These are phyloP conservation scores for Anser brachyrhynchus DNA, from an alignment of 2,113 vertebrate species.

Conservation along the genomic window DNA sequence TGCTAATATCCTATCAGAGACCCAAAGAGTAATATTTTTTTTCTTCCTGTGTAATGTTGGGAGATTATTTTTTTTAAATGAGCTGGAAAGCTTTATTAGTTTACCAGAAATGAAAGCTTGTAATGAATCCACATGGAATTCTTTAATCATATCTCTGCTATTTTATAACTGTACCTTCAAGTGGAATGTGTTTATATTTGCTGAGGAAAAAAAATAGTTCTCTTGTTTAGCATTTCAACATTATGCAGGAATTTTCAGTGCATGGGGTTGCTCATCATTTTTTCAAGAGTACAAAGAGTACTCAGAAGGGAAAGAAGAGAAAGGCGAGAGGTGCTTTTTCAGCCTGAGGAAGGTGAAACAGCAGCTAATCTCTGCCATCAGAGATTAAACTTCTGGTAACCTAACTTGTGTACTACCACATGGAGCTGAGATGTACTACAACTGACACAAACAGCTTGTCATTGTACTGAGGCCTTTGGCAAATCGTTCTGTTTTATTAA, in stretches of 20 bases:
- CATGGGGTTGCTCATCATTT: slow-evolving; percentile 53
- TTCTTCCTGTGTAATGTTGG: slow-evolving; percentile 72
- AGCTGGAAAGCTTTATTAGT: slow-evolving; percentile 78
- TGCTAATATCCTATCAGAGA: slow-evolving; percentile 72
- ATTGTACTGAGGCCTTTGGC: slow-evolving; percentile 14
- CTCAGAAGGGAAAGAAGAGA: slow-evolving; percentile 31
- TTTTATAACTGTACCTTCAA: slow-evolving; percentile 73
- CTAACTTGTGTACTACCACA: background rate
- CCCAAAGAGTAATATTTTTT: slow-evolving; percentile 71
- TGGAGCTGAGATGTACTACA: background rate
- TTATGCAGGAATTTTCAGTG: slow-evolving; percentile 65
- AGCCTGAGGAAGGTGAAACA: slow-evolving; percentile 51
- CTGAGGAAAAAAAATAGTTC: slow-evolving; percentile 11
- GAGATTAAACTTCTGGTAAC: background rate
- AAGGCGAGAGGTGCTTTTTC: slow-evolving; percentile 50
- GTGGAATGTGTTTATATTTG: slow-evolving; percentile 70
- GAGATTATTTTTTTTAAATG: slow-evolving; percentile 64
- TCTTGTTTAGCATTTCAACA: slow-evolving; percentile 46
- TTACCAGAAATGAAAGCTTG: slow-evolving; percentile 77
- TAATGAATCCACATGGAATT: slow-evolving; percentile 74
- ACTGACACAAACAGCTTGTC: slow-evolving; percentile 55
- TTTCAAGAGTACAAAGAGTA: slow-evolving; percentile 58
- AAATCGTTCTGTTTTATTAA: slow-evolving; percentile 64
- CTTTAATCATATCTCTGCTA: slow-evolving; percentile 73
- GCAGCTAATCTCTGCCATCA: background rate